Conservation (phyloP, 2,888 invertebrate genomes). For the Dynastes grantii region DNA sequence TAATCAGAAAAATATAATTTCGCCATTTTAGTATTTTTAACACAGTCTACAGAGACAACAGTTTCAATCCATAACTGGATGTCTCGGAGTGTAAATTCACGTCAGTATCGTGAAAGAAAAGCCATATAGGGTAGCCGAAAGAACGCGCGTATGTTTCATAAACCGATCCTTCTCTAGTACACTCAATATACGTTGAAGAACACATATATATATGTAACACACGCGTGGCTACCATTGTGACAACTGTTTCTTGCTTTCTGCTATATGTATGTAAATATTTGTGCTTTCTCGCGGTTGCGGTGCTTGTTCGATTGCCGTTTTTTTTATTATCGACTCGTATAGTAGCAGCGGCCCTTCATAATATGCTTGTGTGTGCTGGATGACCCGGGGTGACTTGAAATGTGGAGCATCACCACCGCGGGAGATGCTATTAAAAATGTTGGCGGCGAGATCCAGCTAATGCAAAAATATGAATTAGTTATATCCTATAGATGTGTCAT, state of each 20-base stretch:
- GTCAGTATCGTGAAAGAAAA: no score
- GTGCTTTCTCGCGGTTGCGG: not conserved
- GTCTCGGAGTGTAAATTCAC: no score
- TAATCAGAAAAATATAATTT: no score
- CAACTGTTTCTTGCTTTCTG: constrained; percentile 31
- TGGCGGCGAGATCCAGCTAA: not conserved
- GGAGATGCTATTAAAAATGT: constrained; percentile 20
- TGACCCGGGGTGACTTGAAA: constrained; percentile 37
- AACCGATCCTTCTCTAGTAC: not conserved
- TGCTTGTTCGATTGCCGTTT: not conserved
- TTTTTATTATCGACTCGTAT: constrained; percentile 4
- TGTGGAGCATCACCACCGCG: constrained; percentile 15
- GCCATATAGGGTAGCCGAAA: no score
- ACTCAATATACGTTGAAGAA: not conserved
- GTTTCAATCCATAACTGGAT: no score
- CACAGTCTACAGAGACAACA: no score
- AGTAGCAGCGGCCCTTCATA: not conserved
- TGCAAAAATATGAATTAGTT: no score
- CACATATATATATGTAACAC: constrained; percentile 5
- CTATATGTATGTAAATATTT: not conserved
- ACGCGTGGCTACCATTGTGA: constrained; percentile 41
- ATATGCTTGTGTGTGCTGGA: not conserved
- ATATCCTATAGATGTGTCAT: no score
- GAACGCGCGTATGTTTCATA: no score
- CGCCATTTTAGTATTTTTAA: no score